These are phyloP conservation scores for Auanema freiburgensis DNA, from an alignment of 2,888 invertebrate species.

Conservation along the genomic window DNA sequence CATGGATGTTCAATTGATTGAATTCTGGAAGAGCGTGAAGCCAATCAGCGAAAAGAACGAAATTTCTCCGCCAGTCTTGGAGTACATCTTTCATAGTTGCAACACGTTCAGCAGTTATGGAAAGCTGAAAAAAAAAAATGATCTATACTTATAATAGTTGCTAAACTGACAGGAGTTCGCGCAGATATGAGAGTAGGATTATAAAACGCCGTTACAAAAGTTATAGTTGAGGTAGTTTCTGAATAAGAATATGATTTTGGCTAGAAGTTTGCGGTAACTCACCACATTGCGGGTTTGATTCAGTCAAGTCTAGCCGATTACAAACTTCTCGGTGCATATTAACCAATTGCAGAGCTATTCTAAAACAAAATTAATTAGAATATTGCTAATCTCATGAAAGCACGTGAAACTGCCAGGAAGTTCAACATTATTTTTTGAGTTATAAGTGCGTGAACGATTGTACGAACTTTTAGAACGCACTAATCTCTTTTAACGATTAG, in stretches of 20 bases:
- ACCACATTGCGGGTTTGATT: no score
- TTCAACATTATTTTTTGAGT: not conserved
- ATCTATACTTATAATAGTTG: not conserved
- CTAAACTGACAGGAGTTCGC: constrained; percentile 29
- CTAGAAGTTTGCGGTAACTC: no score
- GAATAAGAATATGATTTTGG: no score
- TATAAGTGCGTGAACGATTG: no score
- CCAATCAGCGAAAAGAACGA: constrained; percentile 57
- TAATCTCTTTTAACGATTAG: no score
- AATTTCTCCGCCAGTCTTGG: constrained; percentile 54
- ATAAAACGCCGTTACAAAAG: constrained; percentile 47
- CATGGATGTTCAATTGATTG: constrained; percentile 30
- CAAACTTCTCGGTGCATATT: constrained; percentile 38
- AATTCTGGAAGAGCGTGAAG: constrained; percentile 52
- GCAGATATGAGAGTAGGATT: constrained; percentile 38
- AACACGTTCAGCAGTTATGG: constrained; percentile 41
- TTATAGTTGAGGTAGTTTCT: constrained; percentile 21
- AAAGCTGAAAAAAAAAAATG: constrained; percentile 25
- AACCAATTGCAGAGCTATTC: constrained; percentile 36
- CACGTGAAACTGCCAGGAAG: no score
- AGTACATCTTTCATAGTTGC: constrained; percentile 50
- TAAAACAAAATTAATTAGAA: constrained; percentile 9
- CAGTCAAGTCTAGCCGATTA: constrained; percentile 12
- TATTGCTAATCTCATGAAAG: not conserved
- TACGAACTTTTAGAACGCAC: no score